phyloP scores from a whole-genome alignment of 2,113 vertebrate species.

The Odocoileus virginianus region DNA sequence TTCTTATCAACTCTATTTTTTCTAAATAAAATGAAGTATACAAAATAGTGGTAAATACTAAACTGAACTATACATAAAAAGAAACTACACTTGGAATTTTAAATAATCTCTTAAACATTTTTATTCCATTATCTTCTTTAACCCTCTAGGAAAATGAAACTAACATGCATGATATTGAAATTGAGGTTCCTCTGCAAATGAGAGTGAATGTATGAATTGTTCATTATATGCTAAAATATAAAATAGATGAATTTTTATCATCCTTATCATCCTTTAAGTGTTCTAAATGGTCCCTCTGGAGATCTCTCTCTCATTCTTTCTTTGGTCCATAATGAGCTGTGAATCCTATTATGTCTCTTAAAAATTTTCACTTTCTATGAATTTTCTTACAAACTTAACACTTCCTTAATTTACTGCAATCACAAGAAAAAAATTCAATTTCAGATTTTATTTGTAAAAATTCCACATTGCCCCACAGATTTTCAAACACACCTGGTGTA shows the following conservation, averaged over 20 bases:
- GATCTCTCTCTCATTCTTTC: background rate
- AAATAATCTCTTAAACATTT: background rate
- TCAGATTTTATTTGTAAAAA: background rate
- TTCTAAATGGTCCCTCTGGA: background rate
- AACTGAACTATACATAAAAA: background rate
- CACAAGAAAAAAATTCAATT: background rate
- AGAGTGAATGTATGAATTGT: background rate
- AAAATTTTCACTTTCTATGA: background rate
- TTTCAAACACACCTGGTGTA: background rate
- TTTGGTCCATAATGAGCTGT: background rate
- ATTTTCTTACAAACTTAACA: background rate
- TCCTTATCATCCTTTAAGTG: background rate
- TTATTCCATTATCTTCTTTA: background rate
- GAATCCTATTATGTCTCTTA: background rate
- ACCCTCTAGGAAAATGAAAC: background rate
- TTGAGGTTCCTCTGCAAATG: background rate
- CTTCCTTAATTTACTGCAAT: background rate
- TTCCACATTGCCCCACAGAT: background rate
- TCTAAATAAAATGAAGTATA: background rate
- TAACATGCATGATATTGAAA: background rate
- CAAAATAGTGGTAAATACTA: background rate
- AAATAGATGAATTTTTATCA: conserved; percentile 4
- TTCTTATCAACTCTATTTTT: background rate
- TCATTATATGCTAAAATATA: conserved; percentile 21
- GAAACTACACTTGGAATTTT: background rate